These are phyloP conservation scores for Toxonevra muliebris DNA, from an alignment of 2,888 invertebrate genomes.

Conservation along the genomic window DNA sequence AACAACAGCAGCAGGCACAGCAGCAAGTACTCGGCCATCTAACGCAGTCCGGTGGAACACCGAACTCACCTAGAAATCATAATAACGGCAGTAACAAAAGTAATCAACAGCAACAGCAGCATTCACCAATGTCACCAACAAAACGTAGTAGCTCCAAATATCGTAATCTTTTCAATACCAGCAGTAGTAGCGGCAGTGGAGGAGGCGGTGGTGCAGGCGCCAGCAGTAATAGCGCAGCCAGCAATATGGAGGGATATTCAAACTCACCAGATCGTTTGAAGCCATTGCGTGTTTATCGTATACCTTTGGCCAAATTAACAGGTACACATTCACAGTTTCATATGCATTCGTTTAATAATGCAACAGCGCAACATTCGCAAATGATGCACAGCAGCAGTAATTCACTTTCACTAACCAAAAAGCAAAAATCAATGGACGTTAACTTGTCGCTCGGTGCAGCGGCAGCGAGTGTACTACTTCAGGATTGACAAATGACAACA, in stretches of 20 bases:
- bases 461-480: not conserved
- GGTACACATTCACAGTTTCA: constrained; percentile 58
- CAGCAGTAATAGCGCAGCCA: constrained; percentile 12
- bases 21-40: constrained; percentile 9
- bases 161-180: constrained; percentile 46
- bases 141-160: constrained; percentile 50
- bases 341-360: constrained; percentile 49
- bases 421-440: constrained; percentile 44
- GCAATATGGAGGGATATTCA: constrained; percentile 34
- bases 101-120: constrained; percentile 31
- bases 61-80: constrained; percentile 50
- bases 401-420: constrained; percentile 35
- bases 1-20: constrained; percentile 28
- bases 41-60: constrained; percentile 42
- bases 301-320: constrained; percentile 55
- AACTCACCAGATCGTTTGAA: constrained; percentile 52
- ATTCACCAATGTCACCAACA: constrained; percentile 53
- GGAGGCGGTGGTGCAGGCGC: constrained; percentile 10
- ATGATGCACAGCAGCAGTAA: constrained; percentile 7
- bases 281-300: constrained; percentile 56
- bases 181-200: constrained; percentile 32
- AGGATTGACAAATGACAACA: constrained; percentile 22
- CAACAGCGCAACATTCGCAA: constrained; percentile 27
- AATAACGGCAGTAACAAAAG: constrained; percentile 35
- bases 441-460: constrained; percentile 34